Conservation (phyloP, 2,888 invertebrate genomes). For the Drosophila kanekoi region DNA sequence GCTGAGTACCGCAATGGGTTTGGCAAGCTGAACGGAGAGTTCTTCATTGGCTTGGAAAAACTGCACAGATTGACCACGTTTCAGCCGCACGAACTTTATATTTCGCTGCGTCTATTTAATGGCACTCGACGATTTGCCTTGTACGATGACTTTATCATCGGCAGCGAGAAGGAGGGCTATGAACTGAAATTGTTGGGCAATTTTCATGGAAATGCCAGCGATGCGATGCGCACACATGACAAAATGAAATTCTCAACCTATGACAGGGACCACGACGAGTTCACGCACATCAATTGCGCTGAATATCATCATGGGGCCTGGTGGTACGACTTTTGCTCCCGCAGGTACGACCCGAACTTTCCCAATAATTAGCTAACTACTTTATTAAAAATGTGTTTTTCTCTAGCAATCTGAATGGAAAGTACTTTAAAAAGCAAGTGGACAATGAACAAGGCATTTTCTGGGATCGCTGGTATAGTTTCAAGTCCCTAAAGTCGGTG, state of each 20-base stretch:
- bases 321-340: constrained; percentile 91
- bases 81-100: constrained; percentile 86
- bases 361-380: not conserved
- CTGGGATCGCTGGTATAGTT: constrained; percentile 89
- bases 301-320: constrained; percentile 89
- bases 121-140: constrained; percentile 87
- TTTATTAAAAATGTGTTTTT: not conserved
- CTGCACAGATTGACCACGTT: constrained; percentile 85
- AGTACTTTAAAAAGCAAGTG: constrained; percentile 78
- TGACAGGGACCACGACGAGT: constrained; percentile 89
- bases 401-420: constrained; percentile 88
- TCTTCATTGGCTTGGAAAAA: constrained; percentile 90
- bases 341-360: constrained; percentile 85
- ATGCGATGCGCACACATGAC: constrained; percentile 89
- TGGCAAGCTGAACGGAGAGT: constrained; percentile 89
- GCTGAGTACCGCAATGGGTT: constrained; percentile 89
- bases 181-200: constrained; percentile 88
- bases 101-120: constrained; percentile 88
- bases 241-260: constrained; percentile 88
- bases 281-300: constrained; percentile 88
- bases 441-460: constrained; percentile 87
- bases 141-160: constrained; percentile 88
- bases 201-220: constrained; percentile 88
- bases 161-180: constrained; percentile 88
- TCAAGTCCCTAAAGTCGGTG: constrained; percentile 87